Conservation (phyloP, 2,888 invertebrate species). For the Alviniconcha strummeri region DNA sequence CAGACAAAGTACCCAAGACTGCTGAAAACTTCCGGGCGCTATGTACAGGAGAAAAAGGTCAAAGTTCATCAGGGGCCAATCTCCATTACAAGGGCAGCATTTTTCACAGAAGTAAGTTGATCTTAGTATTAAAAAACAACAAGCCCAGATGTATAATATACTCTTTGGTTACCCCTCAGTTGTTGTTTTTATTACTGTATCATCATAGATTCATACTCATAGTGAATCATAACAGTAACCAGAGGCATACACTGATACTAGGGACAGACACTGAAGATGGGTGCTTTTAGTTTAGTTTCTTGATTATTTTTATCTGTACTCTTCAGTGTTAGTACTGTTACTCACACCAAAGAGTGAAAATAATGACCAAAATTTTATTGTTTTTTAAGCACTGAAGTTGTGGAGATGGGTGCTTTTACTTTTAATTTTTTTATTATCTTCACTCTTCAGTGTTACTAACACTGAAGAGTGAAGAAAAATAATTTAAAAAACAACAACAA, state of each 20-base stretch:
- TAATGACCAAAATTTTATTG: no score
- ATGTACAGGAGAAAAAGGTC: constrained; percentile 73
- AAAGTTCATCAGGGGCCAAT: constrained; percentile 70
- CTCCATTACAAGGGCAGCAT: constrained; percentile 72
- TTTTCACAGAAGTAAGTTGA: constrained; percentile 71
- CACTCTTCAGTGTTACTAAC: background rate
- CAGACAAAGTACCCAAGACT: constrained; percentile 70
- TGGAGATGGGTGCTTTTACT: background rate
- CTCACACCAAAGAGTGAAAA: no score
- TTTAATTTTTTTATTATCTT: background rate
- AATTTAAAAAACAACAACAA: no score
- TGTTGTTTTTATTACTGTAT: background rate
- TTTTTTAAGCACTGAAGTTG: background rate
- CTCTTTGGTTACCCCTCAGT: background rate
- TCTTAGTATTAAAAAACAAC: background rate
- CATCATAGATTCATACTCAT: background rate
- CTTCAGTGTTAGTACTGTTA: no score
- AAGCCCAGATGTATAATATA: background rate
- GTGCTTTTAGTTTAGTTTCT: background rate
- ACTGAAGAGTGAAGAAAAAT: no score
- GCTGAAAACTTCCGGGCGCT: constrained; percentile 73
- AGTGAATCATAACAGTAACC: no score
- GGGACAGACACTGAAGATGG: no score
- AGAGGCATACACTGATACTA: no score
- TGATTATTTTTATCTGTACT: background rate